These are phyloP conservation scores for Colletes gigas DNA, from an alignment of 1,140 invertebrate genomes.

Conservation along the genomic window DNA sequence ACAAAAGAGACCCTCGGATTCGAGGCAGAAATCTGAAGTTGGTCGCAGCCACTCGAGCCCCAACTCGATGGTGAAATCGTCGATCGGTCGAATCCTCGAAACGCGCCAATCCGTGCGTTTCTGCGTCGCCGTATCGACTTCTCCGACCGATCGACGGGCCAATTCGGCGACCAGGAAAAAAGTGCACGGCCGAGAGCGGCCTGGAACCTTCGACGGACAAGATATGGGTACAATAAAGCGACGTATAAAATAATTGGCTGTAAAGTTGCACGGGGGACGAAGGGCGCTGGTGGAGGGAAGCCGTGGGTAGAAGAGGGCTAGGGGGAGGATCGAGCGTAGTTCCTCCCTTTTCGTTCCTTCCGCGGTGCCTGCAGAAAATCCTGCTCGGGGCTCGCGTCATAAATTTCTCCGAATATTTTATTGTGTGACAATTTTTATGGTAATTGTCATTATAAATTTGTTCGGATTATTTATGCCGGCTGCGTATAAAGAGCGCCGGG, in stretches of 20 bases:
- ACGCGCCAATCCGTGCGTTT: not conserved
- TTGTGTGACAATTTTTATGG: slow-evolving; percentile 81
- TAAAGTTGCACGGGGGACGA: slow-evolving; percentile 66
- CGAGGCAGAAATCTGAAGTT: too few species aligned
- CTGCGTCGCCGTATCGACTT: too few species aligned
- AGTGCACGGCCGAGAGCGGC: not conserved
- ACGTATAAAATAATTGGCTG: slow-evolving; percentile 79
- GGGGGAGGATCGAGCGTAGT: not conserved
- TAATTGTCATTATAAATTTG: slow-evolving; percentile 82
- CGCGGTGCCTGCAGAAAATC: slow-evolving; percentile 48
- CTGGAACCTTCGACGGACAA: slow-evolving; percentile 56
- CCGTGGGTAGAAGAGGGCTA: slow-evolving; percentile 1
- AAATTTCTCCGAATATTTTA: slow-evolving; percentile 81
- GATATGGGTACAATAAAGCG: slow-evolving; percentile 66
- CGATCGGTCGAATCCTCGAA: not conserved
- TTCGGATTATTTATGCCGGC: slow-evolving; percentile 75
- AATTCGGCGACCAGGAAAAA: not conserved
- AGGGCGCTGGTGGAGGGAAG: not conserved
- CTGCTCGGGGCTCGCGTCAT: slow-evolving; percentile 63
- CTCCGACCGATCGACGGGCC: not conserved
- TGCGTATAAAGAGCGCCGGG: slow-evolving; percentile 42
- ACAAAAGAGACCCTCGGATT: too few species aligned
- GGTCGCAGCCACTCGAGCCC: too few species aligned
- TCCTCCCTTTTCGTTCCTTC: slow-evolving; percentile 21
- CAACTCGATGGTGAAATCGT: not conserved